phyloP scores from a whole-genome alignment of 1,140 invertebrate genomes.

The Rhopalosiphum padi region DNA sequence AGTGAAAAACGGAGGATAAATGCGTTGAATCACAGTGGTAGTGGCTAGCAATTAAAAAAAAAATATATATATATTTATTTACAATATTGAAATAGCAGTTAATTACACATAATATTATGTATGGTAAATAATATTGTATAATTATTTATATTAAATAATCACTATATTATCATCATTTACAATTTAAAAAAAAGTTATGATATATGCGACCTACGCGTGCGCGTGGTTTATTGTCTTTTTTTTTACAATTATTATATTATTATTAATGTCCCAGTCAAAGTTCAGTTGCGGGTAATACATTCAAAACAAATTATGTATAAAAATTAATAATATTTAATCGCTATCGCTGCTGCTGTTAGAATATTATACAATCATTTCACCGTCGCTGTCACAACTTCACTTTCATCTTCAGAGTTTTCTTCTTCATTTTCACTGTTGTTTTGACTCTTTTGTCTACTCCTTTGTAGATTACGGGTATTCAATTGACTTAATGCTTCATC shows the following conservation, averaged over 20 bases:
- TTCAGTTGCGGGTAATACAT: not conserved
- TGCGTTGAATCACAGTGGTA: not conserved
- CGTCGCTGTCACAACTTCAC: not conserved
- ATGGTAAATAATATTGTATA: conserved; percentile 2
- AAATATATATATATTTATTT: not conserved
- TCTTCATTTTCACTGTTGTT: not conserved
- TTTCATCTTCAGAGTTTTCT: not conserved
- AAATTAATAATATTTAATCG: not conserved
- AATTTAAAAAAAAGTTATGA: not conserved
- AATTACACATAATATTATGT: not conserved
- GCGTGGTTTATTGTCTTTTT: not conserved
- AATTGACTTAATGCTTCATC: not conserved
- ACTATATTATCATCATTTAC: not conserved
- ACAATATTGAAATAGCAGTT: not conserved
- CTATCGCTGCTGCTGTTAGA: not conserved
- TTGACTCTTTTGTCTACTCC: not conserved
- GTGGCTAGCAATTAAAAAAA: not conserved
- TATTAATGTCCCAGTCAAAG: not conserved
- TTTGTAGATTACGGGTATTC: not conserved
- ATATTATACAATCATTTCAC: not conserved
- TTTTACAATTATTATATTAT: not conserved
- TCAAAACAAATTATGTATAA: not conserved
- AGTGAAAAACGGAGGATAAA: not conserved
- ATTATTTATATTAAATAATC: not conserved
- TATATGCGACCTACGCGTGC: not conserved